Evolutionary conservation across 2,888 invertebrate species (phyloP).

Genomic region (Cosmorhoe ocellata): DNA sequence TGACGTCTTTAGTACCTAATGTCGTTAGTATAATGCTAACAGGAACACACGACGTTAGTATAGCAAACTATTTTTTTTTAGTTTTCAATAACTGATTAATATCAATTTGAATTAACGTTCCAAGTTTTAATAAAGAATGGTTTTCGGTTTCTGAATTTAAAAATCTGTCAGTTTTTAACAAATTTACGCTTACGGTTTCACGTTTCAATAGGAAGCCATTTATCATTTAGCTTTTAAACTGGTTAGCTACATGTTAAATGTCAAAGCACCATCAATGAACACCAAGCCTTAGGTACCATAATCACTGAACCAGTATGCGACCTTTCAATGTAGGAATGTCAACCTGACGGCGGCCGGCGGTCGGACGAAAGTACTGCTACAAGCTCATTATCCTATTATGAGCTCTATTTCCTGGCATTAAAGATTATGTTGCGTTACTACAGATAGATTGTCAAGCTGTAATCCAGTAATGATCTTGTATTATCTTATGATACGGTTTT

Average conservation of each 20-base stretch:
- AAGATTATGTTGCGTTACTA: conserved; percentile 35
- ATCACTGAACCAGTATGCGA: conserved; percentile 58
- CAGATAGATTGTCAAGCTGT: conserved; percentile 40
- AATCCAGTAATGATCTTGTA: conserved; percentile 55
- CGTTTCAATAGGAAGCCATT: conserved; percentile 3
- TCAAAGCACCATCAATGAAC: conserved; percentile 25
- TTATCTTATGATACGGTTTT: conserved; percentile 58
- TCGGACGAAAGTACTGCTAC: conserved; percentile 61
- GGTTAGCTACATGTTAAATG: conserved; percentile 16
- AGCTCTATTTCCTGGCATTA: conserved; percentile 32
- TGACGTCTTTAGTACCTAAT: no score
- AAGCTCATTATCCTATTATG: conserved; percentile 29
- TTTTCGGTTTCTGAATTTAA: no score
- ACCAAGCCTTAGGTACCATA: conserved; percentile 41
- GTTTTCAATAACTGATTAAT: no score
- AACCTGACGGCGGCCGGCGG: conserved; percentile 46
- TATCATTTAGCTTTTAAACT: conserved; percentile 10
- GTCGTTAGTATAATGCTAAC: no score
- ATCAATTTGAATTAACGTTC: no score
- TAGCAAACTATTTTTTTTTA: no score
- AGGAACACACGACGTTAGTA: no score
- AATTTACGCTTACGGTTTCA: no score
- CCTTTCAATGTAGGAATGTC: conserved; percentile 61
- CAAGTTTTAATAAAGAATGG: no score
- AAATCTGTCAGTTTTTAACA: no score